Base-by-base conservation (phyloP, 2,888 invertebrate species). In the Bombyx huttoni region DNA sequence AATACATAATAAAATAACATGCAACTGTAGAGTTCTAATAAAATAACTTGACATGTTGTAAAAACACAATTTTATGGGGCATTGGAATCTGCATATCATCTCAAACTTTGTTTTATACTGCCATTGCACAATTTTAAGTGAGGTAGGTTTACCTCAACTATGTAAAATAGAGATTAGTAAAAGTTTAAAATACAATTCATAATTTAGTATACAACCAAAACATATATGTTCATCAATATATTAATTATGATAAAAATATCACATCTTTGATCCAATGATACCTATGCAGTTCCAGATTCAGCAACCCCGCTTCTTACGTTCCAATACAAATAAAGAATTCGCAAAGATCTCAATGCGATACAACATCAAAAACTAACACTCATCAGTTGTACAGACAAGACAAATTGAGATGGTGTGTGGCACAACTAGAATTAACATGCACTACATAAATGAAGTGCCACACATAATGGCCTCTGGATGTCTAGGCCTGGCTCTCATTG, bases 401-500 rank as follows among this genome's bases (percentile, higher is more conserved):
- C 71, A 72, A 65, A 66, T 61, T 64, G 63, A 59, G 66, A 64
- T 64, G 68, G 65, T 70, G 69, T 68, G 76, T 68, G 79, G 74
- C 80, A 76, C 79, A 65, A 67, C 75, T 78, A 78, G 71, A 73
- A 75, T 73, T 66, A 70, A 80, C 69, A 78, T 74, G 67, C 75
- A 80, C 82, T 82, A 81, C 78, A 56, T 66, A 67, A 67, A 49
- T 62, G 63, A 59, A 67, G 74, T 73, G 77, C 77, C 81, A 72
- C 78, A 70, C 64, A 52, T 59, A 59, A 57, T 55, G 61, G 54
- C 56, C 52, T 63, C 65, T 62, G 54, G 62, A 62, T 63, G 58
- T 58, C 78, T 77, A 89, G 68, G 89, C 89, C 75, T 89, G 88
- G 76, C 89, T 89, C 76, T 89, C 89, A 65, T 84, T 86, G 68